Evolutionary conservation across 1,140 invertebrate species (phyloP), one percentile per base, ranked within the genome.

Genomic region (Apis dorsata): DNA sequence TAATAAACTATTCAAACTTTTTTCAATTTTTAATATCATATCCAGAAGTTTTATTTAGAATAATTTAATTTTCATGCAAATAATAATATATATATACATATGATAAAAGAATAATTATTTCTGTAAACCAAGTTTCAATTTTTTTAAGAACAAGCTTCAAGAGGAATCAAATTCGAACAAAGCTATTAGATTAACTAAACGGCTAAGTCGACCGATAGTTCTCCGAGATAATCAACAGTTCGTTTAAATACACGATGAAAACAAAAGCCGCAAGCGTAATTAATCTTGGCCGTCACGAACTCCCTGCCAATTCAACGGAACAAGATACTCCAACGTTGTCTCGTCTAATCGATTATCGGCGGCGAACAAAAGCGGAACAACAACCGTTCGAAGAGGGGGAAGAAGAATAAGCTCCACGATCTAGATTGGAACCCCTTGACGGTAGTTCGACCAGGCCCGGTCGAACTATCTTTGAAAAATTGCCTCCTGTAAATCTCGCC

Each of bases 401-500:
- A n/a, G 24, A 51, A 44, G 21, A 60, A 70, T 24, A 69, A 59
- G 19, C 24, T 55, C 63, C 34, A 19, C 53, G 34, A 44, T 44
- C 34, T 44, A 44, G 34, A 44, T 44, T 44, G 4, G 34, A 44
- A 44, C 34, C 34, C 34, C 34, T 7, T 34, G 34, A 34, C 34
- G 34, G 28, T 28, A 28, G 28, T 28, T 28, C 28, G 28, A 28
- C 28, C 28, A 28, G 28, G 34, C 34, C 34, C 34, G 24, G 44
- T 69, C 66, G 66, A 21, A 34, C 24, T 53, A 69, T 79, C 66
- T 80, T 7, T 73, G 79, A 80, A 80, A 80, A 62, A 57, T 65
- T 57, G 79, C 69, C 59, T 17, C 53, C 15, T 55, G 51, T 59
- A 70, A 79, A 51, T 2, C n/a, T 13, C 17, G 17, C n/a, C 65